Base-by-base conservation (phyloP, 1,140 invertebrate genomes). In the Rhopalosiphum maidis region DNA sequence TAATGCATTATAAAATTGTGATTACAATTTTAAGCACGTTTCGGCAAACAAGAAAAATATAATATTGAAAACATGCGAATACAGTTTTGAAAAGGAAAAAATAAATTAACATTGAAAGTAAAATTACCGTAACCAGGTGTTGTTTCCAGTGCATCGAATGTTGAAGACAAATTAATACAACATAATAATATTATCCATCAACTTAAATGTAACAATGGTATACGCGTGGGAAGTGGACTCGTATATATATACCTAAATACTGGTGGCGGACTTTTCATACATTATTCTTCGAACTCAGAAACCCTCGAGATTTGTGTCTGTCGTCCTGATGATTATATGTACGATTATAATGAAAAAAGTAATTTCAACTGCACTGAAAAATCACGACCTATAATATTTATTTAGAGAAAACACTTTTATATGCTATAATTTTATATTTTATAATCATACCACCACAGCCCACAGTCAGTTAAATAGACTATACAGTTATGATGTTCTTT, bases 251-350 rank as follows among this genome's bases (percentile, higher is more conserved):
- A 37, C 2, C 35, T 83, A 85, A 51, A 51, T 85, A 41, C 7
- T 35, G 86, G 46, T 6, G 30, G 25, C 43, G 85, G 25, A 87
- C 30, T 35, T 87, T 48, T 46, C 43, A 46, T 43, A 15, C 48
- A 87, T 46, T 86, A 87, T 87, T 46, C 86, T 87, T 48, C 86
- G 86, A 87, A 87, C 46, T 87, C 83, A 30, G n/a, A 51, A 87
- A 46, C 86, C 30, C 86, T 87, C 30, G 86, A 87, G 43, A 87
- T 48, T 87, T 37, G 11, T 85, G 83, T 41, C 37, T 77, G 60
- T 15, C 8, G 37, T 25, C 23, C 6, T 37, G 23, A 23, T 85
- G 8, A 85, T 85, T 41, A 85, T 87, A 87, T 86, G 11, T 83
- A 41, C 35, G 21, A 46, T 23, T 85, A 85, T 43, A 9, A 83